Base-by-base conservation (phyloP, 2,113 vertebrate genomes). In the Sorex araneus region DNA sequence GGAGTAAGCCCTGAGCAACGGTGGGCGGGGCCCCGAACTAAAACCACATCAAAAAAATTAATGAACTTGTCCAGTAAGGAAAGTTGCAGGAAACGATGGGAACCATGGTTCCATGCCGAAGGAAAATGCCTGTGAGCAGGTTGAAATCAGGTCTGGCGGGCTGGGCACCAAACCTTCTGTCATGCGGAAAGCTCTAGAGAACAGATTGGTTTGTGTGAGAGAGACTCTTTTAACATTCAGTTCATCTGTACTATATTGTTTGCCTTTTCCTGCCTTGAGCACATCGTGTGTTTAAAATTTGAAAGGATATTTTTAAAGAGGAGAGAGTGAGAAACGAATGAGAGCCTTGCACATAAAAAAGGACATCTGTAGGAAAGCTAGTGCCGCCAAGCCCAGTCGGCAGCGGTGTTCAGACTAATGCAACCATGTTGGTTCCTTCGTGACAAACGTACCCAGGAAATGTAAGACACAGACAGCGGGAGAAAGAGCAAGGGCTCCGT, bases 221-320 rank as follows among this genome's bases (percentile, higher is more conserved):
- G 50, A 89, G 64, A 36, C 10, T 84, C 85, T n/a, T 67, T n/a
- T 1, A 23, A 66, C 77, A 70, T 89, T 86, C 77, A 92, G 12
- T 64, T 30, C 19, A 40, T 75, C 78, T 95, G 67, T 69, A 45
- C 40, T 75, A 8, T 77, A n/a, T 66, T 75, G 36, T 83, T 93
- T 69, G 66, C 78, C 67, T 94, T 90, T 79, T 78, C 71, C 82
- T 92, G 78, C 57, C 70, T 93, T 7, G 11, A 28, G 11, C 3
- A 12, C 32, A 19, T 40, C 50, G 43, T 76, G 32, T 80, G 93
- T 95, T 93, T 95, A 74, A 73, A 77, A 92, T 86, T 93, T 83
- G 23, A 67, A 80, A 87, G 81, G 30, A 54, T 40, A 25, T 34
- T 85, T 92, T 89, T 82, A 47, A 75, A 83, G 83, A 54, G 57